Conservation (phyloP, 2,888 invertebrate genomes). For the Tetanocera ferruginea region DNA sequence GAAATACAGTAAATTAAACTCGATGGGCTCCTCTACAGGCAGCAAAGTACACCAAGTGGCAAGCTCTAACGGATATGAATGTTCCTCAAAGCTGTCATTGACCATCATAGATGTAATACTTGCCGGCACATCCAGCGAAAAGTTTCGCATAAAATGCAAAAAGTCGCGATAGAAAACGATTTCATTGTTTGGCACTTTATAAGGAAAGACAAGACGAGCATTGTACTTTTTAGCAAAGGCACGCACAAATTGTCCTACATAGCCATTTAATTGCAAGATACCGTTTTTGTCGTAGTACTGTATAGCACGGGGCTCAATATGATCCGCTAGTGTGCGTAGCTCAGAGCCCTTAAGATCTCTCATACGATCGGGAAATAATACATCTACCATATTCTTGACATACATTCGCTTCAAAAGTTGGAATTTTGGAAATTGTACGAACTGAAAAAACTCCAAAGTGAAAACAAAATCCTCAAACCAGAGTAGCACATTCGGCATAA, state of each 20-base stretch:
- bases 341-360: slow-evolving; percentile 38
- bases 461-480: slow-evolving; percentile 36
- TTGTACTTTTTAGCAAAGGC: slow-evolving; percentile 36
- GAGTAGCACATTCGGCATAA: slow-evolving; percentile 42
- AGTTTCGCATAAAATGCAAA: slow-evolving; percentile 31
- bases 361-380: slow-evolving; percentile 36
- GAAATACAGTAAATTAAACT: neutral
- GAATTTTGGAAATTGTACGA: slow-evolving; percentile 41
- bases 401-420: slow-evolving; percentile 2
- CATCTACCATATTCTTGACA: neutral
- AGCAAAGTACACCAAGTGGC: slow-evolving; percentile 9
- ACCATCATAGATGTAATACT: neutral
- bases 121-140: slow-evolving; percentile 20
- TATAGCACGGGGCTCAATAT: slow-evolving; percentile 39
- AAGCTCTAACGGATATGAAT: slow-evolving; percentile 12
- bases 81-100: neutral
- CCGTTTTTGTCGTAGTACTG: slow-evolving; percentile 38
- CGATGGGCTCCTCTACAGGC: neutral
- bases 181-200: slow-evolving; percentile 10
- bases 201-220: slow-evolving; percentile 33
- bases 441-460: slow-evolving; percentile 26
- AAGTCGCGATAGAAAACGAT: slow-evolving; percentile 15
- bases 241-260: slow-evolving; percentile 35
- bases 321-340: slow-evolving; percentile 42
- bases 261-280: slow-evolving; percentile 33